Percentiles rank a stretch among this genome's conserved stretches.
These are phyloP conservation scores for Nannospalax galili DNA, from an alignment of 2,113 vertebrate genomes.

Conservation along the genomic window DNA sequence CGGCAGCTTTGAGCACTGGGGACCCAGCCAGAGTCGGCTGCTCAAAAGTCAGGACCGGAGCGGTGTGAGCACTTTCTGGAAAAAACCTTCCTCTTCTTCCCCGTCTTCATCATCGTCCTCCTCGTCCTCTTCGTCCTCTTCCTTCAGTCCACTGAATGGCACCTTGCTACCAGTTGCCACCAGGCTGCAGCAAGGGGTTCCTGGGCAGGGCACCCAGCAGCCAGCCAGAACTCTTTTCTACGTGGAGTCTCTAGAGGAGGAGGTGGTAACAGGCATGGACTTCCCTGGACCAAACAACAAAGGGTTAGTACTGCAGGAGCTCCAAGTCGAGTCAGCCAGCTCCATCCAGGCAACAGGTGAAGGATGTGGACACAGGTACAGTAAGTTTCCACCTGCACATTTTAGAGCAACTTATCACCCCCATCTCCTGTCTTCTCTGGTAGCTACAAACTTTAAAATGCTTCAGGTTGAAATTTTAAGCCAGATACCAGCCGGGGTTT, in stretches of 20 bases:
- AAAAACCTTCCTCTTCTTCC: constrained; percentile 82
- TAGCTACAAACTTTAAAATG: background rate
- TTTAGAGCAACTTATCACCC: background rate
- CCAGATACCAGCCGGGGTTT: background rate
- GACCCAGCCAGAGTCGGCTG: constrained; percentile 87
- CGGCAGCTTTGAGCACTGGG: constrained; percentile 88
- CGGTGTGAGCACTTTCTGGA: constrained; percentile 84
- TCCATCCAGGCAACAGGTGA: constrained; percentile 86
- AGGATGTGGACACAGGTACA: constrained; percentile 86
- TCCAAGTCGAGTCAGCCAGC: constrained; percentile 78
- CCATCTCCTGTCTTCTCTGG: background rate
- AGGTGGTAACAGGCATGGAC: constrained; percentile 83
- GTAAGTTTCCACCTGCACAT: background rate
- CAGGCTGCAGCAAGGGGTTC: constrained; percentile 74
- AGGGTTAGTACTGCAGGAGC: constrained; percentile 79
- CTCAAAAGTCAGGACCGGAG: constrained; percentile 86
- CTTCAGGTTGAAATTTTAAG: background rate
- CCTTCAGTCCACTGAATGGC: constrained; percentile 81
- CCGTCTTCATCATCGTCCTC: constrained; percentile 70
- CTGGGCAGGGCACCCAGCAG: constrained; percentile 73
- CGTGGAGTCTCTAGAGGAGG: constrained; percentile 86
- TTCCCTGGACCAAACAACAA: constrained; percentile 81
- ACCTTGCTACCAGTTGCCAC: constrained; percentile 80
- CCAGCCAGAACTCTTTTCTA: constrained; percentile 86
- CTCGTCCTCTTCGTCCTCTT: constrained; percentile 76